Conservation (phyloP, 2,797 vertebrate genomes). For the Aselliscus stoliczkanus region DNA sequence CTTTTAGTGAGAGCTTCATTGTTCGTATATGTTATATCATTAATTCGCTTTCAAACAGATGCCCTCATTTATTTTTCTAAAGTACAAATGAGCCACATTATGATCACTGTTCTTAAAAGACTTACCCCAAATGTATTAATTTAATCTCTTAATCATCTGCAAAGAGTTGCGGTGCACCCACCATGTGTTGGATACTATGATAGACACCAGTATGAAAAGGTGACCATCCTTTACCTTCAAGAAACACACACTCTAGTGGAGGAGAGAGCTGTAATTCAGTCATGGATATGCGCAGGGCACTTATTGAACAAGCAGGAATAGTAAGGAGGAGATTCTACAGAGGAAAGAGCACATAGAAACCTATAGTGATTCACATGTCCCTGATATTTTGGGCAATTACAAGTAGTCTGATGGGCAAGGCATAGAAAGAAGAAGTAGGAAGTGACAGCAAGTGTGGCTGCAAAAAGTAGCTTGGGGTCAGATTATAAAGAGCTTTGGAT, state of each 20-base stretch:
- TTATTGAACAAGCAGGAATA: background rate
- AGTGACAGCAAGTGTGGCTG: background rate
- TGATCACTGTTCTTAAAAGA: background rate
- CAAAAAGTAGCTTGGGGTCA: background rate
- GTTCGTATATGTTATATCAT: background rate
- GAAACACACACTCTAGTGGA: background rate
- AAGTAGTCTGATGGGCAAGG: background rate
- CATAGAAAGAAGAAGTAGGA: background rate
- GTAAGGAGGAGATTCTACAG: background rate
- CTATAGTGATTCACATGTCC: background rate
- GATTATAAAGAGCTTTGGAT: background rate
- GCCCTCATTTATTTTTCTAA: background rate
- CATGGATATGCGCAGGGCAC: fast-evolving
- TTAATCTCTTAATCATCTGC: background rate
- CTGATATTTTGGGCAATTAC: background rate
- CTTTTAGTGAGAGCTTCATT: background rate
- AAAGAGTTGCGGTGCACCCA: background rate
- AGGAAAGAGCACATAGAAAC: background rate
- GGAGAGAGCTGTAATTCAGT: background rate
- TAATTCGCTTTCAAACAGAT: background rate
- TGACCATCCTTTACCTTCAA: background rate
- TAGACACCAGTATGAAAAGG: background rate
- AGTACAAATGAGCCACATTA: background rate
- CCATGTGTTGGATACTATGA: background rate
- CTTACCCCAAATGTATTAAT: background rate